A percentile compares a stretch with the other conserved stretches of the same genome.
These are phyloP conservation scores for Hipparchia semele DNA, from an alignment of 2,888 invertebrate genomes.

Conservation along the genomic window DNA sequence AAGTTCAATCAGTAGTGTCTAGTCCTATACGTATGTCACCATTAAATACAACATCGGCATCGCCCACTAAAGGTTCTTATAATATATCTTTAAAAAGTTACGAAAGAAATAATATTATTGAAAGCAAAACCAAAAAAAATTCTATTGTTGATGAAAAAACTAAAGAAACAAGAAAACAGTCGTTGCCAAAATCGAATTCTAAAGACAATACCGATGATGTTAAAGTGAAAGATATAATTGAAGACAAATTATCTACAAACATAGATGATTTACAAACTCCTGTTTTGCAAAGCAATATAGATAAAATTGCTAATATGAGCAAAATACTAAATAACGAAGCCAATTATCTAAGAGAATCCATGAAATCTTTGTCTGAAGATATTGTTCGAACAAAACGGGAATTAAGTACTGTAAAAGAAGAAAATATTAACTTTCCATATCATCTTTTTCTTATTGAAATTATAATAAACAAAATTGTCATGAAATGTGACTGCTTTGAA, in stretches of 20 bases:
- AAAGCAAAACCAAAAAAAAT: constrained; percentile 28
- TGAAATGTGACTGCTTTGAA: constrained; percentile 79
- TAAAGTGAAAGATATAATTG: constrained; percentile 1
- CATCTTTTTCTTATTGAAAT: constrained; percentile 74
- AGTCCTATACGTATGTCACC: constrained; percentile 22
- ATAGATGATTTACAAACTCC: constrained; percentile 48
- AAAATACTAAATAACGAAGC: constrained; percentile 74
- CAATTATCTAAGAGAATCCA: constrained; percentile 67
- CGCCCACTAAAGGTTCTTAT: constrained; percentile 30
- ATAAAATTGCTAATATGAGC: constrained; percentile 56
- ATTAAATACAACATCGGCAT: constrained; percentile 18
- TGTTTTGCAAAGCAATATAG: constrained; percentile 44
- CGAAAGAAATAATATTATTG: constrained; percentile 17
- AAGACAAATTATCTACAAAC: constrained; percentile 36
- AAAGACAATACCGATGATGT: constrained; percentile 44
- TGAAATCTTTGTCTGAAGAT: constrained; percentile 65
- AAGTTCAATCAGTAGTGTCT: constrained; percentile 15
- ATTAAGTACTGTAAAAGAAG: constrained; percentile 46
- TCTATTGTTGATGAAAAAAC: background rate
- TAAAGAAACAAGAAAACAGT: constrained; percentile 46
- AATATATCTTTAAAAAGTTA: constrained; percentile 36
- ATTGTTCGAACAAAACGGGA: constrained; percentile 64
- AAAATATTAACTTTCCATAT: constrained; percentile 69
- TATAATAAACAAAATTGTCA: constrained; percentile 74
- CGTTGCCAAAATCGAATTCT: constrained; percentile 50